Percentiles rank a stretch among this genome's conserved stretches.
phyloP scores from a whole-genome alignment of 2,888 invertebrate genomes.

The Dastarcus helophoroides region DNA sequence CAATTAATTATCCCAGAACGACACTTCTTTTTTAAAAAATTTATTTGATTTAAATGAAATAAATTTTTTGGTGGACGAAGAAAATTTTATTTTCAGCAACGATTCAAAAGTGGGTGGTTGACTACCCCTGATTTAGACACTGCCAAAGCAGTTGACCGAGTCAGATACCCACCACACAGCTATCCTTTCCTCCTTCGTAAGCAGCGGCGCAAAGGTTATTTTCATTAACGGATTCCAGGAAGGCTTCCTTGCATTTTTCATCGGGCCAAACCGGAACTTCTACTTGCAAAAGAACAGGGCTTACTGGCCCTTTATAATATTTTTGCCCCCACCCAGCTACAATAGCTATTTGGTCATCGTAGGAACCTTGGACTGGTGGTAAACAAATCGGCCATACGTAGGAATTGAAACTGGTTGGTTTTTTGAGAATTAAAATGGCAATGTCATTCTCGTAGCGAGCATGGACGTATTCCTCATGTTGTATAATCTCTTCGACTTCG shows the following conservation, averaged over 20 bases:
- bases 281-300: slow-evolving; percentile 59
- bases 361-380: slow-evolving; percentile 51
- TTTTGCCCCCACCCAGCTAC: slow-evolving; percentile 74
- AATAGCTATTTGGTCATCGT: slow-evolving; percentile 50
- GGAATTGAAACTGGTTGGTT: slow-evolving; percentile 56
- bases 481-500: slow-evolving; percentile 50
- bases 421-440: slow-evolving; percentile 56
- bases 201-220: slow-evolving; percentile 68
- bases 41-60: no score
- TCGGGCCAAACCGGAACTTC: slow-evolving; percentile 68
- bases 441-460: slow-evolving; percentile 66
- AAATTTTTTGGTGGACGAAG: no score
- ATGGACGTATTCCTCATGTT: slow-evolving; percentile 56
- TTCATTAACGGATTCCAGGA: slow-evolving; percentile 53
- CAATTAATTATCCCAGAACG: no score
- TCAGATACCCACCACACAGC: slow-evolving; percentile 56
- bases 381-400: slow-evolving; percentile 80
- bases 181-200: slow-evolving; percentile 65
- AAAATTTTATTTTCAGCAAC: no score
- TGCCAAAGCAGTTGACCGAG: no score
- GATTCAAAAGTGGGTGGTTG: no score
- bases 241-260: slow-evolving; percentile 48
- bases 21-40: no score
- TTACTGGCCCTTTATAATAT: slow-evolving; percentile 53
- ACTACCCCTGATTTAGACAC: no score